Base-by-base conservation (phyloP, 2,113 vertebrate genomes). In the Pagrus major region DNA sequence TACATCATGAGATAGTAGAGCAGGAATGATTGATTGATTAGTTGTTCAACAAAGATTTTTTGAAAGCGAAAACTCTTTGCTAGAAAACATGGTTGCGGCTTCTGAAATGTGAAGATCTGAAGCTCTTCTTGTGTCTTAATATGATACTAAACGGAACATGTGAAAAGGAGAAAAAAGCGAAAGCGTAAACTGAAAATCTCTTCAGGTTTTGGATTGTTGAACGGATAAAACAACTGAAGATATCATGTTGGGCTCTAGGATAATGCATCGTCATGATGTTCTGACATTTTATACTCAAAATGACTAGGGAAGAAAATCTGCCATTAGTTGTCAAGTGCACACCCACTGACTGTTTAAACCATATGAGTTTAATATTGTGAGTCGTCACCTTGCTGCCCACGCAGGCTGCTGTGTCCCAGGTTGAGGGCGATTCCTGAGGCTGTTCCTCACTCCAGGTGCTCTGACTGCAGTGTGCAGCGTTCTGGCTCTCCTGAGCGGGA, bases 341-440 rank as follows among this genome's bases (percentile, higher is more conserved):
- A 14, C 25, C 37, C 35, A 9, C 9, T 44, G 4, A 65, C 42
- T 33, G 42, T 61, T 60, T 6, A 31, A 16, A 27, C 3, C 6
- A 2, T 51, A 2, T 9, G 15, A 20, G 25, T 54, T 37, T 0
- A 3, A 5, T 49, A 0, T 23, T 27, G 5, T 18, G 68, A 39
- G 47, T 49, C 0, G 42, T 92, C 76, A 95, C 95, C 95, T 95
- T 95, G 93, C 91, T 94, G 83, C 92, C 94, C 54, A 95, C 92
- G 61, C 93, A 94, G 76, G 92, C 88, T 20, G 91, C 88, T 7
- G 92, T 86, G 73, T 94, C 94, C 95, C 95, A 96, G 67, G 93
- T 59, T 0, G 91, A 84, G 25, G 94, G 88, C 0, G 86, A 65
- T 29, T 94, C 93, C 67, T 93, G 94, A 29, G 89, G 58, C 42